Evolutionary conservation across 2,797 vertebrate genomes (phyloP).

Genomic region (Dendrocincla tyrannina): DNA sequence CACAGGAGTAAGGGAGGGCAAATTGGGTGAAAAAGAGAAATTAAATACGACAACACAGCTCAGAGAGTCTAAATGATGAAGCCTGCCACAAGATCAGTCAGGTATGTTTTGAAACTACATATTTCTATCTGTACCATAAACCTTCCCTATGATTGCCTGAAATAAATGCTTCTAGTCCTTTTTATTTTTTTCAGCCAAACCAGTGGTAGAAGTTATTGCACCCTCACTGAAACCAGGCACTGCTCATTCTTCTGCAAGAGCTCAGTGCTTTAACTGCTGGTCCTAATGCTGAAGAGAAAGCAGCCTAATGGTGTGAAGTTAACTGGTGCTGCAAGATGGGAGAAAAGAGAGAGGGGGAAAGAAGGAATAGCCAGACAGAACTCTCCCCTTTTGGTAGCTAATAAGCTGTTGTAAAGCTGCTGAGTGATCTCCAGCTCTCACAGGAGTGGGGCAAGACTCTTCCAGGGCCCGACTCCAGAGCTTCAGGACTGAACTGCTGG

Average conservation of each 20-base stretch:
- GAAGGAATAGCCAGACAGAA: background rate
- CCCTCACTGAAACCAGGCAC: background rate
- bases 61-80: background rate
- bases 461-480: background rate
- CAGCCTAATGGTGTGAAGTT: background rate
- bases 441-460: background rate
- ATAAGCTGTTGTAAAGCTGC: background rate
- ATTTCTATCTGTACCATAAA: background rate
- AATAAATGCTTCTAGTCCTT: background rate
- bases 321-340: background rate
- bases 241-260: background rate
- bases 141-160: background rate
- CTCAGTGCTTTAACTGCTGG: background rate
- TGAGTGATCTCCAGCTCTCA: background rate
- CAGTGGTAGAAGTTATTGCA: background rate
- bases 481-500: constrained; percentile 37
- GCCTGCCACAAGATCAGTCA: background rate
- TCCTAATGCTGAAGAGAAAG: background rate
- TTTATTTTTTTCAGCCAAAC: background rate
- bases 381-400: background rate
- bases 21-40: background rate
- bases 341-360: background rate
- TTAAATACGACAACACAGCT: background rate
- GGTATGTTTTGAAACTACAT: background rate
- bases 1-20: background rate